phyloP scores from a whole-genome alignment of 2,113 vertebrate genomes.

The Saiga tatarica region DNA sequence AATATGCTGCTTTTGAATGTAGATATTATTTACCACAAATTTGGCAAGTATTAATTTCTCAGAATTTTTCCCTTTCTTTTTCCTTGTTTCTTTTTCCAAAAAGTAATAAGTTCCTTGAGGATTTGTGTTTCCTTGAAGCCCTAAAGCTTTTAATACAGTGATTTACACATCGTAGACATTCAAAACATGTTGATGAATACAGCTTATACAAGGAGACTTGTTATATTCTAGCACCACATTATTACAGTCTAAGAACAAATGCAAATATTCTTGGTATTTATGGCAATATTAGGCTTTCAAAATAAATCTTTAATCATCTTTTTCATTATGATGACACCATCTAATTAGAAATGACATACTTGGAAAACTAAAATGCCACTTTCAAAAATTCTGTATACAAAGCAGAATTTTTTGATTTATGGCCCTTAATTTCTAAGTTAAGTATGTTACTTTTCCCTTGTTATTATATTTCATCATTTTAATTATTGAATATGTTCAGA shows the following conservation, averaged over 20 bases:
- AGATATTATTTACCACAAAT: neutral
- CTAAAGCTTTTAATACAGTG: neutral
- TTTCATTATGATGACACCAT: neutral
- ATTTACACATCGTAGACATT: neutral
- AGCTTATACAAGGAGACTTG: neutral
- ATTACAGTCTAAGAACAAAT: neutral
- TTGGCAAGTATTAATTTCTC: neutral
- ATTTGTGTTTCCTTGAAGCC: neutral
- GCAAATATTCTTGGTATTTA: neutral
- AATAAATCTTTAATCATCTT: neutral
- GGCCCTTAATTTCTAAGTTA: constrained; percentile 11
- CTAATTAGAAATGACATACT: constrained; percentile 15
- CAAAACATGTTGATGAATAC: neutral
- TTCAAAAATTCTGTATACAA: neutral
- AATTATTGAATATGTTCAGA: constrained; percentile 44
- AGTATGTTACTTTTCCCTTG: neutral
- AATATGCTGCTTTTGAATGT: neutral
- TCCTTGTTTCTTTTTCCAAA: neutral
- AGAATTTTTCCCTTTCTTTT: neutral
- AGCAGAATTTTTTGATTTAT: neutral
- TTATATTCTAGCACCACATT: neutral
- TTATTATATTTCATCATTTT: constrained; percentile 41
- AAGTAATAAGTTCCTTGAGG: neutral
- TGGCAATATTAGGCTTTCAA: neutral
- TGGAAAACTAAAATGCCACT: neutral